Conservation (phyloP, 2,888 invertebrate genomes). For the Drosophila fulvimacula region DNA sequence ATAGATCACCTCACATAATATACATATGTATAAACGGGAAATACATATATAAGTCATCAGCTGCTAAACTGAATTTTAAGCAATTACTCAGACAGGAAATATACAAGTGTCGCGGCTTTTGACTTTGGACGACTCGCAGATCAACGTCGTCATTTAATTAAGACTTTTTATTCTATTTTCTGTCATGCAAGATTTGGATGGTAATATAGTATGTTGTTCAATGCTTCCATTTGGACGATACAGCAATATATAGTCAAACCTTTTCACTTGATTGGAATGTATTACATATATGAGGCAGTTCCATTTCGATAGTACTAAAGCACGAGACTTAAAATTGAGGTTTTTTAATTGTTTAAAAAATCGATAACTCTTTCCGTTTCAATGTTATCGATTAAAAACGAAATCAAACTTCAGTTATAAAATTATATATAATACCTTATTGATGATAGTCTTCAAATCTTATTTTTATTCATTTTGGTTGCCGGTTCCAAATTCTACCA, state of each 20-base stretch:
- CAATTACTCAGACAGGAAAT: conserved; percentile 48
- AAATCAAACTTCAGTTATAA: too few relatives aligned
- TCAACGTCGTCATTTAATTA: conserved; percentile 1
- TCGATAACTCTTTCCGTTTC: too few relatives aligned
- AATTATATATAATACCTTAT: too few relatives aligned
- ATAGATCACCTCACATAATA: conserved; percentile 34
- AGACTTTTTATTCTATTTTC: neutral
- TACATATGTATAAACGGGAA: neutral
- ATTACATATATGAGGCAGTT: neutral
- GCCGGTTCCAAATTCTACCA: too few relatives aligned
- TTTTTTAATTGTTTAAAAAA: too few relatives aligned
- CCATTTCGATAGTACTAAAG: neutral
- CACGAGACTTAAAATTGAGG: too few relatives aligned
- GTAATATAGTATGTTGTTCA: neutral
- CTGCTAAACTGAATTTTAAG: conserved; percentile 33
- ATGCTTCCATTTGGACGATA: neutral
- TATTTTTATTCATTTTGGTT: too few relatives aligned
- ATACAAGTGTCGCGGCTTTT: conserved; percentile 26
- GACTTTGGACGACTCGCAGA: neutral
- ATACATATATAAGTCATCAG: conserved; percentile 43
- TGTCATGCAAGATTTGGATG: conserved; percentile 2
- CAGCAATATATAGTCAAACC: neutral
- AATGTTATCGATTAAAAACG: too few relatives aligned
- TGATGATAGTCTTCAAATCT: too few relatives aligned
- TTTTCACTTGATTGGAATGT: neutral